A percentile compares a stretch with the other conserved stretches of the same genome.
phyloP scores from a whole-genome alignment of 2,113 vertebrate species.

The Sceloporus tristichus region DNA sequence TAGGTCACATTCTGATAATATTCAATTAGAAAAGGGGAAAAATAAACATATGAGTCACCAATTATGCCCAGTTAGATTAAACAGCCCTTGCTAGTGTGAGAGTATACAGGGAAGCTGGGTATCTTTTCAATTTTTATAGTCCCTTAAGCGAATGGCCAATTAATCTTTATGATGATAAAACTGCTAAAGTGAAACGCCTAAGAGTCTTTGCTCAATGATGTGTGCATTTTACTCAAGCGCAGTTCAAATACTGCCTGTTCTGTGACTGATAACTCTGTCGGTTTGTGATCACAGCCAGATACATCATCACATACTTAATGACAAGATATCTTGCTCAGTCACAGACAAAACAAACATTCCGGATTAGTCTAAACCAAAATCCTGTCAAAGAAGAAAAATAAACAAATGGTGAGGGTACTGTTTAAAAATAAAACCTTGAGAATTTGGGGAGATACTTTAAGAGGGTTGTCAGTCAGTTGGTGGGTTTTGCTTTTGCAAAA shows the following conservation, averaged over 20 bases:
- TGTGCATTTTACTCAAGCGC: slow-evolving; percentile 59
- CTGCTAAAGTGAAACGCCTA: slow-evolving; percentile 49
- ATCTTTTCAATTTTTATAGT: slow-evolving; percentile 62
- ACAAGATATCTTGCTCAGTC: slow-evolving; percentile 38
- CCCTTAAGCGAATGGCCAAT: slow-evolving; percentile 54
- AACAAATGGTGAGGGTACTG: fast-evolving
- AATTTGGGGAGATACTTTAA: slow-evolving; percentile 6
- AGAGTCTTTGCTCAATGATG: slow-evolving; percentile 51
- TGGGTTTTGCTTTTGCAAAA: slow-evolving; percentile 10
- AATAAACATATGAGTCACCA: slow-evolving; percentile 50
- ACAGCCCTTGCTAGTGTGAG: slow-evolving; percentile 11
- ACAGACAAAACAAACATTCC: slow-evolving; percentile 49
- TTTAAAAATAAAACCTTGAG: slow-evolving; percentile 30
- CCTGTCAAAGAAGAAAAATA: slow-evolving; percentile 29
- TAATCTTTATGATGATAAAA: slow-evolving; percentile 65
- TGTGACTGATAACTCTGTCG: slow-evolving; percentile 60
- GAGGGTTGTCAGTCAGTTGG: neutral
- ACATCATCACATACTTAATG: slow-evolving; percentile 40
- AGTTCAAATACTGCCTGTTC: slow-evolving; percentile 50
- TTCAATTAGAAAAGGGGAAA: slow-evolving; percentile 51
- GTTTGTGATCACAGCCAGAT: slow-evolving; percentile 44
- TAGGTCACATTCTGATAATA: slow-evolving; percentile 43
- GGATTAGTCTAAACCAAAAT: slow-evolving; percentile 47
- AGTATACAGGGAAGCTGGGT: slow-evolving; percentile 12
- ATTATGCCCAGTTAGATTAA: slow-evolving; percentile 49